A percentile compares a stretch with the other conserved stretches of the same genome.
These are phyloP conservation scores for Diaphora mendica DNA, from an alignment of 2,888 invertebrate genomes.

Conservation along the genomic window DNA sequence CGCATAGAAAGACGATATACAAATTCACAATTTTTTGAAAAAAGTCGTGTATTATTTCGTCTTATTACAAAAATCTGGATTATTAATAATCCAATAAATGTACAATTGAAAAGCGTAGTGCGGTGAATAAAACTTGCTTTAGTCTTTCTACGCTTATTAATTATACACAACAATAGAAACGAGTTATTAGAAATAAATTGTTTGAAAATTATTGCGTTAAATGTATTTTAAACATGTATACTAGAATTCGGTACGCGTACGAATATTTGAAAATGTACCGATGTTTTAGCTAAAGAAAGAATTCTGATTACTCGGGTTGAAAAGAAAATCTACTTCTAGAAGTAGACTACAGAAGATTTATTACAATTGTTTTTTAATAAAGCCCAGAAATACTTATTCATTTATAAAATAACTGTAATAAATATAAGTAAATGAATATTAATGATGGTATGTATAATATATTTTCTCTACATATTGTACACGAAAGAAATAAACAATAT, in stretches of 20 bases:
- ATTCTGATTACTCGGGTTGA: not conserved
- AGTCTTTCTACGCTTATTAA: slow-evolving; percentile 59
- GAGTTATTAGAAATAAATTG: slow-evolving; percentile 31
- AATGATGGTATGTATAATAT: not conserved
- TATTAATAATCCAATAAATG: slow-evolving; percentile 51
- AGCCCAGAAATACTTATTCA: not conserved
- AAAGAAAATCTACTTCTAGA: not conserved
- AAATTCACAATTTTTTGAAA: slow-evolving; percentile 54
- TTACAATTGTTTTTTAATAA: not conserved
- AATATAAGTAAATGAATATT: not conserved
- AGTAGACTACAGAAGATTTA: not conserved
- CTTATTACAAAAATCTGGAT: slow-evolving; percentile 49
- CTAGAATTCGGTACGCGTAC: no score
- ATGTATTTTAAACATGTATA: no score
- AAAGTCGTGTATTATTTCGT: slow-evolving; percentile 55
- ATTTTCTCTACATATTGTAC: not conserved
- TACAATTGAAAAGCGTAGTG: slow-evolving; percentile 60
- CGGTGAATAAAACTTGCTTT: slow-evolving; percentile 62
- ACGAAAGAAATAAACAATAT: not conserved
- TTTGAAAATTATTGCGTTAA: not conserved
- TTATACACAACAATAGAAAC: slow-evolving; percentile 26
- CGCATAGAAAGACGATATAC: slow-evolving; percentile 51
- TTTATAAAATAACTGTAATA: not conserved
- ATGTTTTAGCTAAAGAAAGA: not conserved
- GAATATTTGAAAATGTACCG: not conserved